Evolutionary conservation across 2,888 invertebrate species (phyloP), one percentile per base, ranked within the genome.

Genomic region (Suillia variegata): DNA sequence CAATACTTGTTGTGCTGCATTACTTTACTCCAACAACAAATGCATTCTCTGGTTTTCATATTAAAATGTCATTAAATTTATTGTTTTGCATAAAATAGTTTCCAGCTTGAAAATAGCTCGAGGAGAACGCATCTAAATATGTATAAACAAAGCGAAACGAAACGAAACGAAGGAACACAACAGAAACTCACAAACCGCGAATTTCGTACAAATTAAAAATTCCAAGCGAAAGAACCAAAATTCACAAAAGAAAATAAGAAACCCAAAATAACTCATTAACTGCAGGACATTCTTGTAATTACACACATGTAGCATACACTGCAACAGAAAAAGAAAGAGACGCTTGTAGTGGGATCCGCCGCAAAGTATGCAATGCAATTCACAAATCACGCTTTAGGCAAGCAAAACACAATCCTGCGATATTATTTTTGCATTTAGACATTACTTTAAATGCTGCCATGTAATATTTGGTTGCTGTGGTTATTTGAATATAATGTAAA

Each of bases 341-440:
- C n/a, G n/a, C n/a, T n/a, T n/a, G n/a, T n/a, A n/a, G 45, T 20
- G 49, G 58, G 54, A 63, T 57, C 59, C 49, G 64, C 73, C 71
- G 67, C 70, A 73, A 74, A 76, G 68, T 75, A 76, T 78, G 77
- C 80, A 74, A 73, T 76, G 77, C 78, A 77, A n/a, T 73, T 75
- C 76, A 72, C 74, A 79, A 80, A 80, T 79, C 76, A 76, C 73
- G 77, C 71, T 73, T 73, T 69, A 71, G 78, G 78, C 73, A 66
- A 71, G 66, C 68, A 69, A 71, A 73, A 64, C 75, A 75, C 75
- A 75, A 67, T 71, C 38, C 13, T 24, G 54, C 59, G 42, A 24
- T 62, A 63, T 64, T 62, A 58, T 56, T 62, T 56, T n/a, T 38
- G 38, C 15, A 38, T n/a, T 38, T 38, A n/a, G 13, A n/a, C 38